These are phyloP conservation scores for Nowickia ferox DNA, from an alignment of 2,888 invertebrate genomes.

Conservation along the genomic window DNA sequence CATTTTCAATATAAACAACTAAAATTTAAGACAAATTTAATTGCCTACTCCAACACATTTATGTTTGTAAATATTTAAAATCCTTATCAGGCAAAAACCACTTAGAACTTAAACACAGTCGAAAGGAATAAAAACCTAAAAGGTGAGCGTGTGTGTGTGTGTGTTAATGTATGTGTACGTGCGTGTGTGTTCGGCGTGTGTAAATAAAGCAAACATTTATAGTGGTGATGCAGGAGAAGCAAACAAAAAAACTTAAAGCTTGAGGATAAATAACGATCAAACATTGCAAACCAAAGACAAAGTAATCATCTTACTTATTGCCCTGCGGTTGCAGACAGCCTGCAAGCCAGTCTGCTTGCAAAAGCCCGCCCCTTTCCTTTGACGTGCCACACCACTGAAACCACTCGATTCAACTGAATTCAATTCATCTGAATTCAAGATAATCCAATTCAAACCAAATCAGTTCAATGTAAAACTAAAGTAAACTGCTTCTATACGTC, in stretches of 20 bases:
- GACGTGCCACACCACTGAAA: constrained; percentile 18
- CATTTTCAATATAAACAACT: constrained; percentile 21
- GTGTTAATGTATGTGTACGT: background rate
- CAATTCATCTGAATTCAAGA: constrained; percentile 46
- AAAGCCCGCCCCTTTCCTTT: background rate
- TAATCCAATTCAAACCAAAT: constrained; percentile 45
- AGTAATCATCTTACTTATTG: constrained; percentile 64
- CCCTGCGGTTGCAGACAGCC: constrained; percentile 68
- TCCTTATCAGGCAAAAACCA: constrained; percentile 54
- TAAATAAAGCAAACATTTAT: constrained; percentile 1
- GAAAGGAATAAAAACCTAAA: constrained; percentile 29
- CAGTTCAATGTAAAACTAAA: constrained; percentile 52
- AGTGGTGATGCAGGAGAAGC: background rate
- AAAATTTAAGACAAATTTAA: constrained; percentile 57
- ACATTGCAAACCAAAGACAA: constrained; percentile 60
- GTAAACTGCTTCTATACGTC: constrained; percentile 27
- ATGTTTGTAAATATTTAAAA: constrained; percentile 57
- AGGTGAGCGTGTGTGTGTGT: constrained; percentile 1
- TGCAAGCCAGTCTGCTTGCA: constrained; percentile 22
- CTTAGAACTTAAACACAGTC: constrained; percentile 20
- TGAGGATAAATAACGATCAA: constrained; percentile 64
- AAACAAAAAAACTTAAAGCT: constrained; percentile 60
- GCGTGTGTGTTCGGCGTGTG: background rate
- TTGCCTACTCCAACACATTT: constrained; percentile 62
- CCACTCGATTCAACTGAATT: constrained; percentile 43